These are phyloP conservation scores for Etia nguti DNA, from an alignment of 2,113 vertebrate species.

Conservation along the genomic window DNA sequence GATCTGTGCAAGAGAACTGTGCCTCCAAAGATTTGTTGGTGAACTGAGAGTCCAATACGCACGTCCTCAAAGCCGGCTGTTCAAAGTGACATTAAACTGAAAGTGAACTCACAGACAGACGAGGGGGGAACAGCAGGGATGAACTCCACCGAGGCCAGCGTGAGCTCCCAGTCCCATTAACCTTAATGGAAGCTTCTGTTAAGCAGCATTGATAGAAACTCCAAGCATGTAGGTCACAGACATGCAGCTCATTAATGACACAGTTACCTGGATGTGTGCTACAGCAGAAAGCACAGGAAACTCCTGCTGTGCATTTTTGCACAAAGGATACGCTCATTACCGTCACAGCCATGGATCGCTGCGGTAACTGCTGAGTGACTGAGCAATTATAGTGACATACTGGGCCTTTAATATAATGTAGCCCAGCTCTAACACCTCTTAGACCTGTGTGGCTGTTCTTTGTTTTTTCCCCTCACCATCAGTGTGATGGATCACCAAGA, in stretches of 20 bases:
- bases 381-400: neutral
- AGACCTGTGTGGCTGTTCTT: neutral
- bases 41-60: neutral
- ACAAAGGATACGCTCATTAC: neutral
- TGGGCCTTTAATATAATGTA: neutral
- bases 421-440: neutral
- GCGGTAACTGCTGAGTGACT: neutral
- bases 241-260: neutral
- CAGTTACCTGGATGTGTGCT: neutral
- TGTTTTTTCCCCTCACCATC: neutral
- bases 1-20: too few relatives aligned
- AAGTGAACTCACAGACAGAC: neutral
- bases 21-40: neutral
- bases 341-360: neutral
- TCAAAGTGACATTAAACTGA: constrained; percentile 3
- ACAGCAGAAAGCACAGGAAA: neutral
- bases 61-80: neutral
- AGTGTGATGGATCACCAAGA: neutral
- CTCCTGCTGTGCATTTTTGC: neutral
- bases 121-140: neutral
- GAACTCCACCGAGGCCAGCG: neutral
- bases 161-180: constrained; percentile 1
- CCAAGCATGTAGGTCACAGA: neutral
- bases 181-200: constrained; percentile 9
- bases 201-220: neutral